Evolutionary conservation across 1,140 invertebrate species (phyloP).

Genomic region (Brachionus sp.): DNA sequence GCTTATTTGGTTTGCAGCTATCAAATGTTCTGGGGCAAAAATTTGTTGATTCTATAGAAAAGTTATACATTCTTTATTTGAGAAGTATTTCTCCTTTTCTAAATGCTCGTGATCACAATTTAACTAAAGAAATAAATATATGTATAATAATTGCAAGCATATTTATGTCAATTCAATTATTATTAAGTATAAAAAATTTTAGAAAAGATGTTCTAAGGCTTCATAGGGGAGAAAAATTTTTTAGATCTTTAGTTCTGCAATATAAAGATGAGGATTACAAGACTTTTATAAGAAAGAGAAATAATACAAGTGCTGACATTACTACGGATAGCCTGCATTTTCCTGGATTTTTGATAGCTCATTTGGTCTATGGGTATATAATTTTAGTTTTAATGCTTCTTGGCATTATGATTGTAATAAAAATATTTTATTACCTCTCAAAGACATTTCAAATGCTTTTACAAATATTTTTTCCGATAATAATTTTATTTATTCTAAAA

Average conservation of each 20-base stretch:
- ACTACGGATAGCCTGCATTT: conserved; percentile 24
- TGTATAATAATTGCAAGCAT: background rate
- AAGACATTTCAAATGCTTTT: background rate
- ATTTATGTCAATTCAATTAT: background rate
- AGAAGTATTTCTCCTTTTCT: background rate
- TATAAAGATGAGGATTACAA: conserved; percentile 30
- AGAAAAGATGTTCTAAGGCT: background rate
- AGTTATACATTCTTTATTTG: background rate
- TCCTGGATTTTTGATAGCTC: conserved; percentile 42
- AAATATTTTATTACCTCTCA: background rate
- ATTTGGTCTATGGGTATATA: conserved; percentile 41
- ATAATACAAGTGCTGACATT: background rate
- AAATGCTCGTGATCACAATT: background rate
- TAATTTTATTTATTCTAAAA: conserved; percentile 38
- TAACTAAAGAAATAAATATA: background rate
- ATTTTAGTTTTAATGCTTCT: background rate
- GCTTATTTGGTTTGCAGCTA: background rate
- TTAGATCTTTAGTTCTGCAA: background rate
- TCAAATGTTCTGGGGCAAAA: background rate
- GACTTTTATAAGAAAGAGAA: background rate
- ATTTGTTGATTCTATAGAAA: background rate
- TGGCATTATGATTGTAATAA: background rate
- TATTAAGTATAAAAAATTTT: background rate
- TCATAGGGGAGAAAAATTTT: conserved; percentile 44
- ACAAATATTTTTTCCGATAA: conserved; percentile 25